phyloP scores from a whole-genome alignment of 2,113 vertebrate genomes.

The Pangasianodon hypophthalmus region DNA sequence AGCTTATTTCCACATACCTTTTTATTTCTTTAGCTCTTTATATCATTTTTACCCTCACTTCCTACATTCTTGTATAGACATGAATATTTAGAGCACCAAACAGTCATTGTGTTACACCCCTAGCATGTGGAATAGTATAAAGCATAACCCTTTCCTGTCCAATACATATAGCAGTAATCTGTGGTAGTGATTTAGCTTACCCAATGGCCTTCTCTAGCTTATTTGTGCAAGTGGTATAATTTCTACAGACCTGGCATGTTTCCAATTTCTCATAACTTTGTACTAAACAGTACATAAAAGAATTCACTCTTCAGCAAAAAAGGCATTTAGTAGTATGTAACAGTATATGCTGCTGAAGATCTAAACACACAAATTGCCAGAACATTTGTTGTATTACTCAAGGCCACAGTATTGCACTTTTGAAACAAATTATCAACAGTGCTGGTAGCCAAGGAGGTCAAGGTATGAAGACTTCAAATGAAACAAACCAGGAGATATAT shows the following conservation, averaged over 20 bases:
- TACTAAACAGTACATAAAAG: neutral
- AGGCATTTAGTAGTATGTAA: neutral
- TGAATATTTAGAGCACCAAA: neutral
- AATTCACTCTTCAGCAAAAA: neutral
- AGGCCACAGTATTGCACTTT: neutral
- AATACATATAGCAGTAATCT: neutral
- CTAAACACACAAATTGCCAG: neutral
- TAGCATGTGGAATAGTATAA: neutral
- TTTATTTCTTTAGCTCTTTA: neutral
- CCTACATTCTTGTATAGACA: neutral
- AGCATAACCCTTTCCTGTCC: neutral
- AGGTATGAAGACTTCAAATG: neutral
- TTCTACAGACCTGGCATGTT: neutral
- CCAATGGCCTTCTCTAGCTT: neutral
- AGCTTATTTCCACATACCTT: neutral
- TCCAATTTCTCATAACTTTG: neutral
- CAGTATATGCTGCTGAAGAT: neutral
- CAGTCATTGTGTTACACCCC: neutral
- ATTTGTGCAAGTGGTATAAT: neutral
- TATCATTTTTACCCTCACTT: neutral
- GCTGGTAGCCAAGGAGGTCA: neutral
- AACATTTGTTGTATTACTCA: neutral
- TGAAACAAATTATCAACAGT: neutral
- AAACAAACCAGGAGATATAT: neutral
- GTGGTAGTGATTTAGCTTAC: neutral